Percentiles rank a stretch among this genome's conserved stretches.
These are phyloP conservation scores for Heterotis niloticus DNA, from an alignment of 2,113 vertebrate genomes.

Conservation along the genomic window DNA sequence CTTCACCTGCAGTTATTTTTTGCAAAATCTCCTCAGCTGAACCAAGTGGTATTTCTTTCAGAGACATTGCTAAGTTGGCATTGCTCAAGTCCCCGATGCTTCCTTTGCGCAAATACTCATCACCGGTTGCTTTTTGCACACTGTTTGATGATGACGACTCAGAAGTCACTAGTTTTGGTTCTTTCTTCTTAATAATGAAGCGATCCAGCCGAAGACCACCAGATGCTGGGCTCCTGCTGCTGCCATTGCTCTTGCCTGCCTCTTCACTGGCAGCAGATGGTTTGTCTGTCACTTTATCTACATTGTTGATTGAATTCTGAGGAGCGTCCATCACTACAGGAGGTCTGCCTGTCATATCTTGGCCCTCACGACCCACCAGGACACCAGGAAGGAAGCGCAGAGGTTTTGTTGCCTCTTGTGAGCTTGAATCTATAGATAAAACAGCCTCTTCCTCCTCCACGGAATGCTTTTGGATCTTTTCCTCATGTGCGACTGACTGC, in stretches of 20 bases:
- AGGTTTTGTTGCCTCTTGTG: constrained; percentile 75
- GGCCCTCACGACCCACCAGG: constrained; percentile 84
- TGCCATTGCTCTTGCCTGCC: constrained; percentile 49
- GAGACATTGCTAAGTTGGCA: constrained; percentile 60
- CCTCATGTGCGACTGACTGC: constrained; percentile 59
- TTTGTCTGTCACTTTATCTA: constrained; percentile 58
- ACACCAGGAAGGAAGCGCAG: constrained; percentile 94
- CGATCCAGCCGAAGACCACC: constrained; percentile 63
- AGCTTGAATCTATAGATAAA: constrained; percentile 61
- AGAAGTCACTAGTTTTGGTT: constrained; percentile 56
- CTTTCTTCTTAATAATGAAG: constrained; percentile 67
- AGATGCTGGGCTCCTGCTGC: constrained; percentile 57
- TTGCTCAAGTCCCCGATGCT: constrained; percentile 48
- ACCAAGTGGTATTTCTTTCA: constrained; percentile 88
- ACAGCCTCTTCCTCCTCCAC: constrained; percentile 53
- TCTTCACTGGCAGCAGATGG: constrained; percentile 43
- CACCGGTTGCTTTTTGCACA: constrained; percentile 35
- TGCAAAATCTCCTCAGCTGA: constrained; percentile 87
- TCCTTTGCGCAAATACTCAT: constrained; percentile 47
- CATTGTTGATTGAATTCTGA: constrained; percentile 62
- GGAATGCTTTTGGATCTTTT: constrained; percentile 24
- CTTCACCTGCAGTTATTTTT: constrained; percentile 66
- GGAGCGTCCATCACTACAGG: constrained; percentile 68
- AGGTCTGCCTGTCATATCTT: constrained; percentile 74
- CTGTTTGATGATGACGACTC: constrained; percentile 46